phyloP scores from a whole-genome alignment of 1,140 invertebrate genomes.

The Scaptomyza montana region DNA sequence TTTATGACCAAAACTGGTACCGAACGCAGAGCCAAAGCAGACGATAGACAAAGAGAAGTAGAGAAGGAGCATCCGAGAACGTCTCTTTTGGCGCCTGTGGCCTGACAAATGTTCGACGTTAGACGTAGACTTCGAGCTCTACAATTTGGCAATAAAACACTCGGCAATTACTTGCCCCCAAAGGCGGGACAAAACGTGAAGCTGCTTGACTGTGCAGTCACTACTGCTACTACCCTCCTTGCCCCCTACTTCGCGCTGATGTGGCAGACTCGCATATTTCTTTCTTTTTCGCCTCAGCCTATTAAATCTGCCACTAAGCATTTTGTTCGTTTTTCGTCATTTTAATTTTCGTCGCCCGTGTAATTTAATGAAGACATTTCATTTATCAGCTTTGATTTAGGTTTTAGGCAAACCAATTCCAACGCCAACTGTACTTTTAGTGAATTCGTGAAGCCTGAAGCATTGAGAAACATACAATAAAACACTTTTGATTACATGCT shows the following conservation, averaged over 20 bases:
- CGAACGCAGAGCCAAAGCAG: neutral
- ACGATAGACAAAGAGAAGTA: neutral
- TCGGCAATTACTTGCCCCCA: conserved; percentile 68
- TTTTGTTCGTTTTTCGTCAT: conserved; percentile 59
- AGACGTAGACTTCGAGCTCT: conserved; percentile 66
- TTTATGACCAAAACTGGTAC: conserved; percentile 40
- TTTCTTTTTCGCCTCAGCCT: conserved; percentile 54
- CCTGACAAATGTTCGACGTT: conserved; percentile 81
- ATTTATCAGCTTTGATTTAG: conserved; percentile 62
- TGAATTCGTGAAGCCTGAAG: conserved; percentile 24
- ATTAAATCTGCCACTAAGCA: conserved; percentile 51
- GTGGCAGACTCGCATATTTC: conserved; percentile 48
- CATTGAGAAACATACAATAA: conserved; percentile 35
- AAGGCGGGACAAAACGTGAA: neutral
- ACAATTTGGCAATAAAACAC: conserved; percentile 82
- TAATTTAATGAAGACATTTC: conserved; percentile 78
- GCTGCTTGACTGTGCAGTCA: conserved; percentile 12
- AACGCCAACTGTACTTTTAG: conserved; percentile 13
- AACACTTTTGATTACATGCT: conserved; percentile 34
- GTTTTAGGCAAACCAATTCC: neutral
- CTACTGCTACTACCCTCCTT: neutral
- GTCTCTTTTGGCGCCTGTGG: conserved; percentile 45
- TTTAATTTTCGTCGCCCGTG: conserved; percentile 68
- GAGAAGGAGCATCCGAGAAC: neutral
- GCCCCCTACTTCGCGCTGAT: neutral